A percentile compares a stretch with the other conserved stretches of the same genome.
These are phyloP conservation scores for Cyprinella venusta DNA, from an alignment of 2,797 vertebrate genomes.

Conservation along the genomic window DNA sequence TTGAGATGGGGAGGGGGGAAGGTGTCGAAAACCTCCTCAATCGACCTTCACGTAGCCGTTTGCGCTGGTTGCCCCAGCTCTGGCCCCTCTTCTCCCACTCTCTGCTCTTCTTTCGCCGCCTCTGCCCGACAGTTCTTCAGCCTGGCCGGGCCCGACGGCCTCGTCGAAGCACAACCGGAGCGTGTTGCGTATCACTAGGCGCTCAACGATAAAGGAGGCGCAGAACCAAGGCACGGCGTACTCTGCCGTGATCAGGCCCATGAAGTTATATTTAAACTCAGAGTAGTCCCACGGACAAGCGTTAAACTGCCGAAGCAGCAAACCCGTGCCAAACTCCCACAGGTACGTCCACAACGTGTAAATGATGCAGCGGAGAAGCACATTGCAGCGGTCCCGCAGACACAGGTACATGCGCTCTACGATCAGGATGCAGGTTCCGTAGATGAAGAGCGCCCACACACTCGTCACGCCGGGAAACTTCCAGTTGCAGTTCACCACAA, in stretches of 20 bases:
- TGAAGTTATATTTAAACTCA: slow-evolving; percentile 97
- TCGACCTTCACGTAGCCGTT: slow-evolving; percentile 88
- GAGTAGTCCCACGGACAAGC: slow-evolving; percentile 99
- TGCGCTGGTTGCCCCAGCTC: slow-evolving; percentile 71
- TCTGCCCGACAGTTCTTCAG: slow-evolving; percentile 43
- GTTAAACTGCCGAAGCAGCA: slow-evolving; percentile 91
- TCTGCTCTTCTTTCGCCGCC: slow-evolving; percentile 44
- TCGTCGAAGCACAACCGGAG: slow-evolving; percentile 90
- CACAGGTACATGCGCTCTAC: slow-evolving; percentile 94
- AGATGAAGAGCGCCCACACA: slow-evolving; percentile 98
- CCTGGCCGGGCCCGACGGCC: slow-evolving; percentile 79
- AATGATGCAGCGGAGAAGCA: slow-evolving; percentile 91
- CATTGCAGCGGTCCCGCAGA: slow-evolving; percentile 85
- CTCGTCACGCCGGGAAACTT: slow-evolving; percentile 98
- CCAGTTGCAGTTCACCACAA: slow-evolving; percentile 95
- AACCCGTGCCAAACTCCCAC: slow-evolving; percentile 97
- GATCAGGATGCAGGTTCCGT: slow-evolving; percentile 96
- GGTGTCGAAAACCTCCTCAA: slow-evolving; percentile 23
- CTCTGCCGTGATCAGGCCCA: slow-evolving; percentile 97
- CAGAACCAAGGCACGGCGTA: slow-evolving; percentile 98
- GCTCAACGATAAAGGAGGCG: slow-evolving; percentile 92
- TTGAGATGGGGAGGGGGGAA: slow-evolving; percentile 10
- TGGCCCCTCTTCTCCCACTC: slow-evolving; percentile 60
- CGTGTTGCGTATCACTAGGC: slow-evolving; percentile 93
- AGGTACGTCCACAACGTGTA: slow-evolving; percentile 98